A percentile compares a stretch with the other conserved stretches of the same genome.
These are phyloP conservation scores for Bembecia ichneumoniformis DNA, from an alignment of 2,888 invertebrate genomes.

Conservation along the genomic window DNA sequence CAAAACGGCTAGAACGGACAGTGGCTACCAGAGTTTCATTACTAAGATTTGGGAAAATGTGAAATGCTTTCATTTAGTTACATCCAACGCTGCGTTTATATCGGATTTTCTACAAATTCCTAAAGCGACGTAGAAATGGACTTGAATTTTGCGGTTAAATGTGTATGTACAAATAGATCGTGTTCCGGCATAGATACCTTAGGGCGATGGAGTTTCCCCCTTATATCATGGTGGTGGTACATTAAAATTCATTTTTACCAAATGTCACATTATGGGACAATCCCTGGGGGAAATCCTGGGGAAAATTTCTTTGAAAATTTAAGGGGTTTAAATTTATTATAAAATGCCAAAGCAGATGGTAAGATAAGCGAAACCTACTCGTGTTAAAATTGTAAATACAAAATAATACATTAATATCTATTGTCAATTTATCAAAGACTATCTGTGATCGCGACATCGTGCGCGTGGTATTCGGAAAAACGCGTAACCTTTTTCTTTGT, in stretches of 20 bases:
- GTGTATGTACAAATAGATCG: background rate
- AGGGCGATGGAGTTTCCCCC: background rate
- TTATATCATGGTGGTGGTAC: constrained; percentile 3
- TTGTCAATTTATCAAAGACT: too few species aligned
- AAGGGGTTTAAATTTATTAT: constrained; percentile 2
- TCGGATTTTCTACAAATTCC: background rate
- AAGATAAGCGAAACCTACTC: too few species aligned
- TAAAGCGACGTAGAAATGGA: background rate
- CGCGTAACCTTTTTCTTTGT: too few species aligned
- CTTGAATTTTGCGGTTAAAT: background rate
- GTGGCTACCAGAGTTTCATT: constrained; percentile 14
- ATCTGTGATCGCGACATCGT: too few species aligned
- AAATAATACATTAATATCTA: too few species aligned
- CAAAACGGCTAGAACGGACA: constrained; percentile 29
- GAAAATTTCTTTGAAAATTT: constrained; percentile 14
- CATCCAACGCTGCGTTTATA: background rate
- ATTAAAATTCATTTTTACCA: constrained; percentile 42
- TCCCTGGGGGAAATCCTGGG: constrained; percentile 14
- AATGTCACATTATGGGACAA: constrained; percentile 31
- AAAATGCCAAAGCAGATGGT: too few species aligned
- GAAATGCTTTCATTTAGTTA: background rate
- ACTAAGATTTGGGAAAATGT: background rate
- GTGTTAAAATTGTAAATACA: too few species aligned
- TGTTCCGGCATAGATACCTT: background rate
- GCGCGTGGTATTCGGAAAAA: too few species aligned